Base-by-base conservation (phyloP, 1,140 invertebrate species). In the Hirudo medicinalis region DNA sequence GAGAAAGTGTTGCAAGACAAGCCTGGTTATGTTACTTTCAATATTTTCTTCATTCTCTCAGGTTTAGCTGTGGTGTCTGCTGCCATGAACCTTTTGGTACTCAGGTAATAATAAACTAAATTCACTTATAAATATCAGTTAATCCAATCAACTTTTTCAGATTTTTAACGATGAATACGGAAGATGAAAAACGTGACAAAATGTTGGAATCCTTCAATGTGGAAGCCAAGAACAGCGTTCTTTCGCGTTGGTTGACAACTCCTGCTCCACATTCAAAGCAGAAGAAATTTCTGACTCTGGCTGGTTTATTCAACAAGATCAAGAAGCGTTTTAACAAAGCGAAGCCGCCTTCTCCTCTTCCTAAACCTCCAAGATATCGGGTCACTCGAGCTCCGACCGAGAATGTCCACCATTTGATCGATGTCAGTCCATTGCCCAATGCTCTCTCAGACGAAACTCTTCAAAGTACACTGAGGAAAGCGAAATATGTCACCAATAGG, bases 61-160 rank as follows among this genome's bases (percentile, higher is more conserved):
- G 97, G 97, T 54, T 87, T 99, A 80, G 95, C 95, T 22, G 96
- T 99, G 72, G 94, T 99, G 57, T 95, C 95, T 71, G 96, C 96
- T 69, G 96, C 92, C 73, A 90, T 99, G 82, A 99, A 99, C 85
- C 85, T 99, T 75, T 86, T 99, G 72, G 95, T 99, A 72, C 87
- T 99, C 75, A 87, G 96, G 43, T 49, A 49, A 49, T 49, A 49
- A 49, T 15, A 17, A 5, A 13, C 15, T 8, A 49, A 49, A 49
- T 49, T 49, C 15, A 49, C 43, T 49, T 49, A 9, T 2, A 49
- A 49, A 49, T 49, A 49, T 49, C 43, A 11, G 9, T 49, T 49
- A 49, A 49, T 49, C 0, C 43, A 49, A 49, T 49, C 9, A 9
- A 49, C 43, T 11, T 17, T 49, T 13, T 13, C 43, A 49, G 43